These are phyloP conservation scores for Motacilla alba DNA, from an alignment of 2,113 vertebrate species.

Conservation along the genomic window DNA sequence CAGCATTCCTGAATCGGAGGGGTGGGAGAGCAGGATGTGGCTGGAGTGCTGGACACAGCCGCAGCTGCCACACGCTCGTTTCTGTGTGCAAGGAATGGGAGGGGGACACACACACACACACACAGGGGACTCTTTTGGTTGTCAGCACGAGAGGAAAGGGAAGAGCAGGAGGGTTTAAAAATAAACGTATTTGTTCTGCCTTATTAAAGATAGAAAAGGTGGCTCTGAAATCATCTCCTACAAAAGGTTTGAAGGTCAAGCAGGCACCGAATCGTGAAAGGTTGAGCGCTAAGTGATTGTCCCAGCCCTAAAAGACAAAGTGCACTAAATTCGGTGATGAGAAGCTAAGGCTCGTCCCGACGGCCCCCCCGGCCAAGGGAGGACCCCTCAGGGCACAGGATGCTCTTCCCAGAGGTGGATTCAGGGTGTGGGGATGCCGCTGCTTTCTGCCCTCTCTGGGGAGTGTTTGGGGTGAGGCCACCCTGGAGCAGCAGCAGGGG, in stretches of 20 bases:
- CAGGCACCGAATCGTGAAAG: background rate
- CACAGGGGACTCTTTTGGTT: slow-evolving; percentile 55
- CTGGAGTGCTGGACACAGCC: background rate
- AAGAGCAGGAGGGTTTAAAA: slow-evolving; percentile 58
- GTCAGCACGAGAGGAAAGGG: slow-evolving; percentile 63
- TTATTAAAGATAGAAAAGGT: slow-evolving; percentile 67
- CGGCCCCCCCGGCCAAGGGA: rapidly evolving
- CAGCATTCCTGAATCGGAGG: background rate
- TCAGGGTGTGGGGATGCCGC: background rate
- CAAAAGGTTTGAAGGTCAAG: slow-evolving; percentile 56
- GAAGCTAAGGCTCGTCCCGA: background rate
- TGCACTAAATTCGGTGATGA: background rate
- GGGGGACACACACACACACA: background rate
- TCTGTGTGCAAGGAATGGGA: background rate
- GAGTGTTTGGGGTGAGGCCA: background rate
- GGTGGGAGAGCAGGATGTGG: background rate
- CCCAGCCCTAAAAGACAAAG: slow-evolving; percentile 39
- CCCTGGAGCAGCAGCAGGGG: background rate
- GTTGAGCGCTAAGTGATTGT: slow-evolving; percentile 53
- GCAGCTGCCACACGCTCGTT: background rate
- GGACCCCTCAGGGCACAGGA: background rate
- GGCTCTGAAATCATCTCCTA: slow-evolving; percentile 42
- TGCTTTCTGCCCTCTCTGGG: background rate
- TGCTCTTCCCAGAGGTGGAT: background rate
- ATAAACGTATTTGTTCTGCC: slow-evolving; percentile 56